Percentiles rank a stretch among this genome's conserved stretches.
Conservation (phyloP, 92 coral and sea anemone genomes). For the Zoanthus solanderi region DNA sequence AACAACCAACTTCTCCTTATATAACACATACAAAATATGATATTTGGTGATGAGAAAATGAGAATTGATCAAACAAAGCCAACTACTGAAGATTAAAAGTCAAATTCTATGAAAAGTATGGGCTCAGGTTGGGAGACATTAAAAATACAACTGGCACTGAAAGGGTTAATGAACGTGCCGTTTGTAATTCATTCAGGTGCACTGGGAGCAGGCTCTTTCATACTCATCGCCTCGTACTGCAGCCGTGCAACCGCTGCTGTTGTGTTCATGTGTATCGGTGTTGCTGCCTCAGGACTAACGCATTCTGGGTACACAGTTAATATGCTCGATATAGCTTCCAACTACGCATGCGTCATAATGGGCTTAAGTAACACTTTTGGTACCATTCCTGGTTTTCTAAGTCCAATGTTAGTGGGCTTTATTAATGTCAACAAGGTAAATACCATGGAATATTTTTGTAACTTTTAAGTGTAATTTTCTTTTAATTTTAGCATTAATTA, state of each 20-base stretch:
- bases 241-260: conserved; percentile 75
- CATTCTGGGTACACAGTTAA: conserved; percentile 90
- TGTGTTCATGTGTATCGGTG: conserved; percentile 83
- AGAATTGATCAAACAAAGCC: no score
- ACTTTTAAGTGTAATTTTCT: background rate
- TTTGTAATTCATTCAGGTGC: conserved; percentile 62
- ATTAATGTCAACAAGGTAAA: conserved; percentile 85
- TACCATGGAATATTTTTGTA: conserved; percentile 38
- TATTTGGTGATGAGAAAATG: no score
- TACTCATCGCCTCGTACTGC: conserved; percentile 84
- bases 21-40: no score
- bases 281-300: conserved; percentile 86
- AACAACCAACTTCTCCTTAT: no score
- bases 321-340: conserved; percentile 92
- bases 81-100: no score
- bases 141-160: no score
- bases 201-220: conserved; percentile 76
- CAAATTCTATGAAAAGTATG: no score
- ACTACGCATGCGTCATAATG: conserved; percentile 90
- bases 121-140: no score
- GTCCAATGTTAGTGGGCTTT: conserved; percentile 90
- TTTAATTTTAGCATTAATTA: no score
- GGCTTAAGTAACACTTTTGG: conserved; percentile 92
- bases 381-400: conserved; percentile 83
- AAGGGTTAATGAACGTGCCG: background rate